phyloP scores from a whole-genome alignment of 1,140 invertebrate genomes.

The Monomorium pharaonis region DNA sequence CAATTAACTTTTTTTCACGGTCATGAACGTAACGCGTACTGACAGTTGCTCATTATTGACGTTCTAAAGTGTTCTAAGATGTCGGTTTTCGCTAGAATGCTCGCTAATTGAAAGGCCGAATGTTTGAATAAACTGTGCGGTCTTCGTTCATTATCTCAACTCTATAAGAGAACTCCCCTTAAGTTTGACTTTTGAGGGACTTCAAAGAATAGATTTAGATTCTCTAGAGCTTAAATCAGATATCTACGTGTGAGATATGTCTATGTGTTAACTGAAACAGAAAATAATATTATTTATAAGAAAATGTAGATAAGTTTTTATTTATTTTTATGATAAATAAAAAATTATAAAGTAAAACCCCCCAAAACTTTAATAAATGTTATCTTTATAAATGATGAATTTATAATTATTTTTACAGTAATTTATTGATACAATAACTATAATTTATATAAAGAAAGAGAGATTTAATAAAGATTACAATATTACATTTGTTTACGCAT shows the following conservation, averaged over 20 bases:
- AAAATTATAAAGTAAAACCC: not conserved
- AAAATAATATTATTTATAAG: not conserved
- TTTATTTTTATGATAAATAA: not conserved
- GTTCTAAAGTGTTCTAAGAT: not conserved
- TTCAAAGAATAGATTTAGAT: not conserved
- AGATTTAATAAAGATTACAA: not conserved
- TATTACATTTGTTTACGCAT: not conserved
- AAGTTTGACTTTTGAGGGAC: not conserved
- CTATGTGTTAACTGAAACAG: not conserved
- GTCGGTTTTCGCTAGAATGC: not conserved
- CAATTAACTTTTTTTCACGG: not conserved
- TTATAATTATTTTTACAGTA: not conserved
- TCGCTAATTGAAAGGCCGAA: not conserved
- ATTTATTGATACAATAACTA: not conserved
- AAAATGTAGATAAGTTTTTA: not conserved
- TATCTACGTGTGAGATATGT: not conserved
- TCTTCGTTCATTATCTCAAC: not conserved
- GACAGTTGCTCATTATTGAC: not conserved
- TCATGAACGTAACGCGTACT: not conserved
- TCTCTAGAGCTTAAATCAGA: not conserved
- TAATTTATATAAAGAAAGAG: not conserved
- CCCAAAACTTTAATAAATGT: not conserved
- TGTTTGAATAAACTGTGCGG: not conserved
- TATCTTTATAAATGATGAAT: not conserved
- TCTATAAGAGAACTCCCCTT: not conserved